Evolutionary conservation across 2,113 vertebrate species (phyloP).

Genomic region (Pteruthius melanotis): DNA sequence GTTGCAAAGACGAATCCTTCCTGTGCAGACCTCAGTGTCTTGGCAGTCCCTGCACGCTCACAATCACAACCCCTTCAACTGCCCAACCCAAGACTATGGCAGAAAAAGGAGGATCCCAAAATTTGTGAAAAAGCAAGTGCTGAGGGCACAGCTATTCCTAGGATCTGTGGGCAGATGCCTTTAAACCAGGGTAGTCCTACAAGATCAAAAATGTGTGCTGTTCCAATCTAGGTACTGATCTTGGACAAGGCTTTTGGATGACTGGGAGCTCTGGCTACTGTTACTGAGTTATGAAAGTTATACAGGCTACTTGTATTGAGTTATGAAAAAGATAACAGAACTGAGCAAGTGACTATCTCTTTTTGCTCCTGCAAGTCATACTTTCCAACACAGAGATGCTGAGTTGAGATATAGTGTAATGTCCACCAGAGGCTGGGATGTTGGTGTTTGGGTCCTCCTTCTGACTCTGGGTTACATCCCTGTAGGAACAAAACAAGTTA

Average conservation of each 20-base stretch:
- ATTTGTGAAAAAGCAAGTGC: not conserved
- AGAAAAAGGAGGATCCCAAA: not conserved
- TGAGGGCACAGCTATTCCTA: not conserved
- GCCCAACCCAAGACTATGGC: not conserved
- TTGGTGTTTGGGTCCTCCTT: not conserved
- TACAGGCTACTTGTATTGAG: not conserved
- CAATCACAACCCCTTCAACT: not conserved
- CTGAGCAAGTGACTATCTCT: not conserved
- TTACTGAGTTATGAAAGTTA: not conserved
- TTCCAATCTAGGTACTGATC: not conserved
- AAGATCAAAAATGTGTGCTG: not conserved
- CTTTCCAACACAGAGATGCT: not conserved
- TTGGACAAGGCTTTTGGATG: not conserved
- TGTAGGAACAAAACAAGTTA: not conserved
- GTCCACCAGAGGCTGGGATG: not conserved
- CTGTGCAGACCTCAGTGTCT: not conserved
- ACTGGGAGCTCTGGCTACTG: not conserved
- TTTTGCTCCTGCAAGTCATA: not conserved
- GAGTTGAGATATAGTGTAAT: not conserved
- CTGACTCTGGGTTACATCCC: not conserved
- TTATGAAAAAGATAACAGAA: not conserved
- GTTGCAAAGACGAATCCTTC: rapidly evolving
- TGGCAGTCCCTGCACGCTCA: not conserved
- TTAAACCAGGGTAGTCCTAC: not conserved
- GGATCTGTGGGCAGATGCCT: not conserved